Evolutionary conservation across 2,113 vertebrate genomes (phyloP).

Genomic region (Gymnobelideus leadbeateri): DNA sequence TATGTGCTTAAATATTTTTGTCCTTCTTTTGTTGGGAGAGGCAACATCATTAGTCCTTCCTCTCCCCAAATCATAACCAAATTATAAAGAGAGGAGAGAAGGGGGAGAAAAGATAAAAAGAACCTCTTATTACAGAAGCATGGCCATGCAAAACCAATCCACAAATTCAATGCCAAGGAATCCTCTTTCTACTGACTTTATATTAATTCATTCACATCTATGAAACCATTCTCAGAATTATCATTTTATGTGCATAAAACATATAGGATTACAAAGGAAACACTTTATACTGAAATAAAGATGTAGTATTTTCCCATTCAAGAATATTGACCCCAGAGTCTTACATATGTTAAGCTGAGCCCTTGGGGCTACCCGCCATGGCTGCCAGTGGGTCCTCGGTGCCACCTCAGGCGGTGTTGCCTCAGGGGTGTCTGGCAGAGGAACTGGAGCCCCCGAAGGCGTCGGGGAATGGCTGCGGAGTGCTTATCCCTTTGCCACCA

Average conservation of each 20-base stretch:
- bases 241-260: background rate
- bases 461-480: constrained; percentile 87
- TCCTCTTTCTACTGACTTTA: background rate
- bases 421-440: constrained; percentile 68
- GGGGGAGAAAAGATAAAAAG: background rate
- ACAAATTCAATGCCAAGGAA: background rate
- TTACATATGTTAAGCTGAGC: fast-evolving
- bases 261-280: background rate
- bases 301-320: background rate
- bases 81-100: background rate
- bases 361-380: background rate
- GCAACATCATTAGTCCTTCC: background rate
- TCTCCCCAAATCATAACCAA: background rate
- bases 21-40: background rate
- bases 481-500: constrained; percentile 90
- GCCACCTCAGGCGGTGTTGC: background rate
- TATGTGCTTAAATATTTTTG: background rate
- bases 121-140: background rate
- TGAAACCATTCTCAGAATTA: background rate
- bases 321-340: background rate
- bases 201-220: background rate
- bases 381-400: constrained; percentile 71
- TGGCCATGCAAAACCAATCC: background rate
- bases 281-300: background rate
- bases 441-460: constrained; percentile 66